These are phyloP conservation scores for Neelides sp. DNA, from an alignment of 1,140 invertebrate species.

Conservation along the genomic window DNA sequence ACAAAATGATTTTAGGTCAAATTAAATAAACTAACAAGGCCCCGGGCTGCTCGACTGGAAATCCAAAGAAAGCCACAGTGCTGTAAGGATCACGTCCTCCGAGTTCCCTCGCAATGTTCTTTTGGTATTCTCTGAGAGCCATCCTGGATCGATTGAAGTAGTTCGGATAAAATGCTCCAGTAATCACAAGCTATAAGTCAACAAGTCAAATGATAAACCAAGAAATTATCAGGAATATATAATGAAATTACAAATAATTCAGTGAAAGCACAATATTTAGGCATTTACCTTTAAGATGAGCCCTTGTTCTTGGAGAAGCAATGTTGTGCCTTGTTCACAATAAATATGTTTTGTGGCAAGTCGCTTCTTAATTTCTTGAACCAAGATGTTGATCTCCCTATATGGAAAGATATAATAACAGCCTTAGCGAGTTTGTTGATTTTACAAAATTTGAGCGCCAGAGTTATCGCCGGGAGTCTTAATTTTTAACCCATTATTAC, in stretches of 20 bases:
- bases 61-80: constrained; percentile 61
- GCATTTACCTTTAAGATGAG: constrained; percentile 21
- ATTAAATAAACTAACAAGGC: constrained; percentile 49
- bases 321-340: background rate
- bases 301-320: constrained; percentile 9
- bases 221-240: constrained; percentile 1
- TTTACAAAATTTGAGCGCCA: too few relatives aligned
- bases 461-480: too few relatives aligned
- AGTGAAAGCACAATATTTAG: constrained; percentile 3
- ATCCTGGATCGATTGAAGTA: constrained; percentile 53
- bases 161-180: constrained; percentile 81
- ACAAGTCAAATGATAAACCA: constrained; percentile 16
- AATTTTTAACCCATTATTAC: too few relatives aligned
- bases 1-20: background rate
- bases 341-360: constrained; percentile 35
- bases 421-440: too few relatives aligned
- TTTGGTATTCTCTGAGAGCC: constrained; percentile 44
- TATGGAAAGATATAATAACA: background rate
- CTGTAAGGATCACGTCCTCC: constrained; percentile 56
- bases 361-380: constrained; percentile 52
- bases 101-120: constrained; percentile 46
- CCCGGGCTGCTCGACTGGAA: constrained; percentile 55
- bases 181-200: constrained; percentile 54
- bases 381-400: constrained; percentile 38
- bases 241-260: background rate